phyloP scores from a whole-genome alignment of 64 coral and sea anemone species.

The Actinia tenebrosa region DNA sequence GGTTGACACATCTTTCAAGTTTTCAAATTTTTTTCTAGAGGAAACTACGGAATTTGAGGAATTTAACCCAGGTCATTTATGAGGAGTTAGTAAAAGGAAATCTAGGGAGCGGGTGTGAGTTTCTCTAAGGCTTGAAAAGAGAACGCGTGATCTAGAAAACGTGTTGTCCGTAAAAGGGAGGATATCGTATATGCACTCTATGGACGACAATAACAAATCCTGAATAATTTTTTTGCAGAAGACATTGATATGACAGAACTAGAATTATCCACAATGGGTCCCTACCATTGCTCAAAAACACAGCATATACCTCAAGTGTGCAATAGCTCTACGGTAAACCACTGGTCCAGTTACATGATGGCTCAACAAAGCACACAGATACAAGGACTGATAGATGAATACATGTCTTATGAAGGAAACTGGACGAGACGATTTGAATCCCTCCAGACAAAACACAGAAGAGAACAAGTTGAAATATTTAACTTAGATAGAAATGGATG shows the following conservation, averaged over 20 bases:
- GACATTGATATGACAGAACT: background rate
- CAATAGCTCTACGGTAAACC: background rate
- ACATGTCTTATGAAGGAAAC: constrained; percentile 45
- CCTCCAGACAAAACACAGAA: constrained; percentile 69
- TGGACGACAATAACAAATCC: background rate
- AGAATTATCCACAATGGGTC: background rate
- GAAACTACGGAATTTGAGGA: no score
- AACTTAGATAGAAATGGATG: constrained; percentile 65
- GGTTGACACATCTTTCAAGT: no score
- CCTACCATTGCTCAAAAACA: background rate
- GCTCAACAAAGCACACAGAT: constrained; percentile 61
- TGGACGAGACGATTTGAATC: constrained; percentile 65
- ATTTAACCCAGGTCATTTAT: no score
- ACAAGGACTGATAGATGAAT: constrained; percentile 55
- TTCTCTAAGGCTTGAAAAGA: no score
- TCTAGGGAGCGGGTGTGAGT: no score
- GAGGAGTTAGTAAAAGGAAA: no score
- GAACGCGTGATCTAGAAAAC: no score
- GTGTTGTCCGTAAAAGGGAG: background rate
- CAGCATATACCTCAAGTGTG: background rate
- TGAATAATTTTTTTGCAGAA: background rate
- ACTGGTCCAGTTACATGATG: constrained; percentile 43
- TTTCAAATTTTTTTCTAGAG: no score
- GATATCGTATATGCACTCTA: no score
- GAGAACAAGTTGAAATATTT: constrained; percentile 70